phyloP scores from a whole-genome alignment of 2,888 invertebrate species.

The Drosophila subsilvestris region DNA sequence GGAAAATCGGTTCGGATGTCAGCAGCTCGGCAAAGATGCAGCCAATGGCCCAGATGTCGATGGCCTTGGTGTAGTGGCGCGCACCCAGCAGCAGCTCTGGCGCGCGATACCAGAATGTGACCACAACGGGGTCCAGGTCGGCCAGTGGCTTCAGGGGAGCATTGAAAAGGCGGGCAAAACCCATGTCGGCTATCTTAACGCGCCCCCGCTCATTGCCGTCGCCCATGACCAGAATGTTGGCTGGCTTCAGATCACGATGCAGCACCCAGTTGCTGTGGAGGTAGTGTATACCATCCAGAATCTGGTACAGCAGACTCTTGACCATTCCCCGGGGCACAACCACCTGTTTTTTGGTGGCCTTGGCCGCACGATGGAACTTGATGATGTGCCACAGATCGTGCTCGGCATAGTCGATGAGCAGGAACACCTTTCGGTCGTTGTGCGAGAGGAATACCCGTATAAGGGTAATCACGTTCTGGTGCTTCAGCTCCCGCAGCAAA shows the following conservation, averaged over 20 bases:
- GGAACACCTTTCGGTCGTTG: slow-evolving; percentile 97
- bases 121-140: slow-evolving; percentile 99
- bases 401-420: slow-evolving; percentile 99
- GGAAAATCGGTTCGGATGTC: slow-evolving; percentile 99
- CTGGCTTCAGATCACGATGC: slow-evolving; percentile 99
- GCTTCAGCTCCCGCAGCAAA: slow-evolving; percentile 97
- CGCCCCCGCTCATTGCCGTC: slow-evolving; percentile 98
- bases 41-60: slow-evolving; percentile 99
- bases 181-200: slow-evolving; percentile 99
- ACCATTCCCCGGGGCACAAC: slow-evolving; percentile 99
- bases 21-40: slow-evolving; percentile 99
- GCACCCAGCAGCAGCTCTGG: slow-evolving; percentile 97
- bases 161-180: slow-evolving; percentile 98
- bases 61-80: slow-evolving; percentile 98
- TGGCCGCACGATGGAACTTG: slow-evolving; percentile 98
- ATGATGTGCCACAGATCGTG: slow-evolving; percentile 99
- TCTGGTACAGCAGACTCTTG: slow-evolving; percentile 98
- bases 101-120: slow-evolving; percentile 99
- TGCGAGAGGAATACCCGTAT: slow-evolving; percentile 98
- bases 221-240: slow-evolving; percentile 99
- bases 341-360: slow-evolving; percentile 98
- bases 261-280: slow-evolving; percentile 99
- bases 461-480: slow-evolving; percentile 98
- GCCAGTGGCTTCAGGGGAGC: slow-evolving; percentile 98
- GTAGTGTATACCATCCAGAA: slow-evolving; percentile 99